phyloP scores from a whole-genome alignment of 2,888 invertebrate species.

The Pandemis corylana region DNA sequence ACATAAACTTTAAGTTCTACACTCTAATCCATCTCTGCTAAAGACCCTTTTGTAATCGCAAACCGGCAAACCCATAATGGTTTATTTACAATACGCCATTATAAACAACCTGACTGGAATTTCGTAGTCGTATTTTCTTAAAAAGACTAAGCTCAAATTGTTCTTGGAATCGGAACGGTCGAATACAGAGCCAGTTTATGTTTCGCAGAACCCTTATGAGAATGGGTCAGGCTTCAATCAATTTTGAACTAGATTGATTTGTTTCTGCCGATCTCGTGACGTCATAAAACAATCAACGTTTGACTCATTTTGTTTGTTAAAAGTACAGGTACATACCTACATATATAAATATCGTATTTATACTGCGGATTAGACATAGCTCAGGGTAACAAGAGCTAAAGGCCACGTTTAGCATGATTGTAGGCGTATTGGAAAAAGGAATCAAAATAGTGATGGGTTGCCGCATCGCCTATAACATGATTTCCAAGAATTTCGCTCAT shows the following conservation, averaged over 20 bases:
- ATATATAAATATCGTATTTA: no score
- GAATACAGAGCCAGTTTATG: slow-evolving; percentile 23
- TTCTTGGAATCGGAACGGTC: slow-evolving; percentile 28
- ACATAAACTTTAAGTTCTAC: slow-evolving; percentile 39
- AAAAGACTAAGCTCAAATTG: slow-evolving; percentile 21
- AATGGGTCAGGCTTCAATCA: slow-evolving; percentile 12
- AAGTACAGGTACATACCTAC: no score
- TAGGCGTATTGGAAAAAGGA: no score
- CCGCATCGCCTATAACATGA: no score
- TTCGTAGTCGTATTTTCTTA: slow-evolving; percentile 30
- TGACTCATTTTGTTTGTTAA: no score
- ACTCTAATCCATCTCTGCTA: background rate
- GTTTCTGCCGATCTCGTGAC: background rate
- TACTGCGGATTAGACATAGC: no score
- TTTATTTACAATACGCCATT: slow-evolving; percentile 32
- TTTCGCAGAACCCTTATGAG: slow-evolving; percentile 12
- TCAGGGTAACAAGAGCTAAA: no score
- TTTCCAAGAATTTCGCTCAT: no score
- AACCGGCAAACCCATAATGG: slow-evolving; percentile 12
- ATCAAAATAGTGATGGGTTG: no score
- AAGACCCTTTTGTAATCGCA: slow-evolving; percentile 10
- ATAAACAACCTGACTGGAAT: slow-evolving; percentile 34
- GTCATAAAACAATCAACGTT: background rate
- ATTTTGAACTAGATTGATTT: slow-evolving; percentile 9
- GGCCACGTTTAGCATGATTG: no score